Conservation (phyloP, 1,140 invertebrate species). For the Dendroctonus ponderosae region DNA sequence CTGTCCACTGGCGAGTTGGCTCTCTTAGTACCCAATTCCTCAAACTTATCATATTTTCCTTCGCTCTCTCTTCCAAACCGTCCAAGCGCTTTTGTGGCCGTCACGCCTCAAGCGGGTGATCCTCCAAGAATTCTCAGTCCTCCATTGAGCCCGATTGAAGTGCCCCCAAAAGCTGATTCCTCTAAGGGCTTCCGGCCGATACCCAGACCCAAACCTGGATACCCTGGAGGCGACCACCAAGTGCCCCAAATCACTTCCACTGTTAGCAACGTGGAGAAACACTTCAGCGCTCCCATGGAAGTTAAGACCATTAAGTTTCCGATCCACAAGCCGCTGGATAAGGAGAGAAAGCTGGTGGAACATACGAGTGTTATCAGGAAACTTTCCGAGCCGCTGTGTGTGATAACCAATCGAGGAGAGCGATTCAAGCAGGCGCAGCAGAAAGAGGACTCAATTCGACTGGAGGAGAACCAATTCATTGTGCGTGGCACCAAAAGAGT, state of each 20-base stretch:
- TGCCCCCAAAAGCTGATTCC: conserved; percentile 21
- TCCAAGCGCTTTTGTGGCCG: conserved; percentile 47
- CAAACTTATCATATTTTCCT: conserved; percentile 42
- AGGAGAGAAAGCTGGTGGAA: conserved; percentile 27
- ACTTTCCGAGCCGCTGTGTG: conserved; percentile 43
- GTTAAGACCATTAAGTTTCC: conserved; percentile 44
- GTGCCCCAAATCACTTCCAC: conserved; percentile 43
- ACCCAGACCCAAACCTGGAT: conserved; percentile 21
- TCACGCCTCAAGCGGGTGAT: conserved; percentile 39
- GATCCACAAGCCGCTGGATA: conserved; percentile 37
- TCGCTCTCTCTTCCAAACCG: conserved; percentile 24
- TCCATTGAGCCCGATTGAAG: conserved; percentile 42
- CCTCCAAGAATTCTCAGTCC: conserved; percentile 39
- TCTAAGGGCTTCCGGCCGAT: conserved; percentile 41
- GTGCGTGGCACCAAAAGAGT: conserved; percentile 38
- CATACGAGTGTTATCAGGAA: conserved; percentile 36
- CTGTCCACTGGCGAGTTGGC: conserved; percentile 64
- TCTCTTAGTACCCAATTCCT: conserved; percentile 58
- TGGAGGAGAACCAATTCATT: conserved; percentile 42
- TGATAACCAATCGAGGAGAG: conserved; percentile 49
- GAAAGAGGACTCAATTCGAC: conserved; percentile 39
- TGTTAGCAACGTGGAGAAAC: conserved; percentile 21
- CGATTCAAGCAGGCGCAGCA: conserved; percentile 46
- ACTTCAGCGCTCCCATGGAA: conserved; percentile 30
- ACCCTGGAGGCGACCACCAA: conserved; percentile 39